Percentiles rank a stretch among this genome's conserved stretches.
Evolutionary conservation across 2,797 vertebrate genomes (phyloP).

Genomic region (Oreonectes daqikongensis): DNA sequence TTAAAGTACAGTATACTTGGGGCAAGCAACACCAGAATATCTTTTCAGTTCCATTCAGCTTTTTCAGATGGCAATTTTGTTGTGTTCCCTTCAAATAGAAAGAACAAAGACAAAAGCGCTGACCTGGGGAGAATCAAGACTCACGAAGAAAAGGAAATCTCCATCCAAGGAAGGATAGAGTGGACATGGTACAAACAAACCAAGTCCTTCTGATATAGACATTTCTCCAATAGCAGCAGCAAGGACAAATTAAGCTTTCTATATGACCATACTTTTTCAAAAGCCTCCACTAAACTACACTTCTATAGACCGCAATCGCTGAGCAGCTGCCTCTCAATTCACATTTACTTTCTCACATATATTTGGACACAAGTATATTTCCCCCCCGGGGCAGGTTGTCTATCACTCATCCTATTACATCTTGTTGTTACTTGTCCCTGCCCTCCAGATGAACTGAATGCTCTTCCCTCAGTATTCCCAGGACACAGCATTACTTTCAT

Average conservation of each 20-base stretch:
- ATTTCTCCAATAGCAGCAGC: neutral
- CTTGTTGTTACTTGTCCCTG: conserved; percentile 4
- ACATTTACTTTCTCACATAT: conserved; percentile 6
- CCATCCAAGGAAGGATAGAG: neutral
- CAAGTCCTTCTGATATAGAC: neutral
- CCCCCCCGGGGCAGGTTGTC: neutral
- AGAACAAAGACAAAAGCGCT: neutral
- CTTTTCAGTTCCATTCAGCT: neutral
- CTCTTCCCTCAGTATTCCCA: conserved; percentile 5
- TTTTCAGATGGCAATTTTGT: neutral
- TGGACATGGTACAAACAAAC: neutral
- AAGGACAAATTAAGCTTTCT: neutral
- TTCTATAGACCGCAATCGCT: neutral
- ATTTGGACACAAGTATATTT: neutral
- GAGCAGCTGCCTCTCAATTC: neutral
- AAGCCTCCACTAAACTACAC: neutral
- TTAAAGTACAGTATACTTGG: no score
- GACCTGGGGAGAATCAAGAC: neutral
- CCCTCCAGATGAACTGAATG: neutral
- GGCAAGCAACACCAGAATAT: no score
- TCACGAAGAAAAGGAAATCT: neutral
- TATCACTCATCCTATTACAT: conserved; percentile 1
- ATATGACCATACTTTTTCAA: neutral
- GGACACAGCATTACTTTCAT: conserved; percentile 2
- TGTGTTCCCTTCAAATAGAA: neutral